Conservation (phyloP, 2,113 vertebrate species). For the Rhea pennata region DNA sequence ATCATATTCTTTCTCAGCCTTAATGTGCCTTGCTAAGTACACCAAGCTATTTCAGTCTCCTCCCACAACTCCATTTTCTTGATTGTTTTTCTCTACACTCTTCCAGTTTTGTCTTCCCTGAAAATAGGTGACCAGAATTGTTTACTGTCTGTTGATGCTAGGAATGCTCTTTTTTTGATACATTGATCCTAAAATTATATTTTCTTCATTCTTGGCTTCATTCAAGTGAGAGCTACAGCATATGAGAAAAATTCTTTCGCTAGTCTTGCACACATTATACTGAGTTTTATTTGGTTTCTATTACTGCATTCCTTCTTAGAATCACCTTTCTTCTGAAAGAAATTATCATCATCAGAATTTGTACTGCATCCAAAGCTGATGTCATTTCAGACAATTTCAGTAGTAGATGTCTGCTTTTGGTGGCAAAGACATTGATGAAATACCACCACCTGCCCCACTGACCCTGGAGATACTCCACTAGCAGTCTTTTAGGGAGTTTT, state of each 20-base stretch:
- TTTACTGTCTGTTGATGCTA: neutral
- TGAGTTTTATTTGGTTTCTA: neutral
- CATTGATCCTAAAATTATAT: neutral
- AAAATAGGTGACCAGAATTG: neutral
- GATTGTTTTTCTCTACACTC: neutral
- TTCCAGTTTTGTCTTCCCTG: neutral
- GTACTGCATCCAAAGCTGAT: neutral
- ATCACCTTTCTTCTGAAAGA: neutral
- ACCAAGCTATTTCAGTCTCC: neutral
- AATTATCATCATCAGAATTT: neutral
- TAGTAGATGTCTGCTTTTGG: neutral
- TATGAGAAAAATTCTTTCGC: neutral
- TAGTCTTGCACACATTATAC: neutral
- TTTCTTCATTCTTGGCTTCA: neutral
- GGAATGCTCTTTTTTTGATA: neutral
- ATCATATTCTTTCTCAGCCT: neutral
- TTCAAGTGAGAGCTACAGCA: neutral
- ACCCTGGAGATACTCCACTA: neutral
- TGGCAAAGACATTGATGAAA: neutral
- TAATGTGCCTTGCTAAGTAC: neutral
- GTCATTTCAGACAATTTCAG: neutral
- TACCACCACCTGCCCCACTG: neutral
- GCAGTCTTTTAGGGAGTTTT: neutral
- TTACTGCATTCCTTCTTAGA: neutral
- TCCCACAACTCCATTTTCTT: neutral